Evolutionary conservation across 1,140 invertebrate species (phyloP), one percentile per base, ranked within the genome.

Genomic region (Orussus abietinus): DNA sequence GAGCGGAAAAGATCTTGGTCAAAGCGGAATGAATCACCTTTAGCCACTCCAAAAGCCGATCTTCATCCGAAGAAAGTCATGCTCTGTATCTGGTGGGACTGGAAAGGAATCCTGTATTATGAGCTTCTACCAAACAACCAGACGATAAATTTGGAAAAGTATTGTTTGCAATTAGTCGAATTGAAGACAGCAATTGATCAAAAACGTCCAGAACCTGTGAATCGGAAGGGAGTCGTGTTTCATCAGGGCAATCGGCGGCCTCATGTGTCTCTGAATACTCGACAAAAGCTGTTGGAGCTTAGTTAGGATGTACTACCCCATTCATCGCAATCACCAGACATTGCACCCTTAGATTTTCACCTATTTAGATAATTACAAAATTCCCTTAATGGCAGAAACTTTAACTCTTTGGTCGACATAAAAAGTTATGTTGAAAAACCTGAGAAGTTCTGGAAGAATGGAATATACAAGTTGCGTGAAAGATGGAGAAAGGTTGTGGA

Each of bases 241-340:
- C 53, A 68, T 31, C 56, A 63, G 11, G 57, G 67, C 49, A 71
- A 70, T 42, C 55, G 57, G 26, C 56, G 59, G 38, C 55, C 55
- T 57, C 57, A 66, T 53, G 62, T 55, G 10, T 62, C 55, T 38
- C n/a, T n/a, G n/a, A n/a, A n/a, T n/a, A n/a, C n/a, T n/a, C n/a
- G n/a, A n/a, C n/a, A n/a, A 33, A 59, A 57, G 43, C 40, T 74
- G 20, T 18, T 34, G 18, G 55, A 72, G 53, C 49, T 71, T 40
- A 57, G 56, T 38, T 75, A 61, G 66, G 57, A 72, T 4, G n/a
- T n/a, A n/a, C n/a, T n/a, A n/a, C n/a, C n/a, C n/a, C n/a, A n/a
- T n/a, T n/a, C n/a, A n/a, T n/a, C n/a, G 38, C 10, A 37, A 41
- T 35, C 2, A 37, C n/a, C 13, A 37, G 6, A 5, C 9, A 9